Conservation (phyloP, 1,140 invertebrate species). For the Psix sp. region DNA sequence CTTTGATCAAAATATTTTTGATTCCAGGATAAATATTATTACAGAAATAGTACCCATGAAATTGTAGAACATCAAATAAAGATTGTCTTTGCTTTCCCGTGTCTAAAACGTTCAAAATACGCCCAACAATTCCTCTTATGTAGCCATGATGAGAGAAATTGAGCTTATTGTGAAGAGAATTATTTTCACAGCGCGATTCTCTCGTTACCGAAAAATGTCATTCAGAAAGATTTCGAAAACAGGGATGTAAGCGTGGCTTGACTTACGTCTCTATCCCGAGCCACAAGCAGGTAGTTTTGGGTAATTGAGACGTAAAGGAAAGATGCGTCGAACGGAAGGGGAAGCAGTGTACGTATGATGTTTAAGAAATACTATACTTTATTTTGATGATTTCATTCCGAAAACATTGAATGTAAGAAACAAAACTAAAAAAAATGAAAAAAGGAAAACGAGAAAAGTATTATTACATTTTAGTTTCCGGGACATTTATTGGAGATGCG, state of each 20-base stretch:
- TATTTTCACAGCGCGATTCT: constrained; percentile 49
- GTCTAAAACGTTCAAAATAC: background rate
- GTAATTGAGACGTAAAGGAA: constrained; percentile 66
- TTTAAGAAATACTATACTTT: constrained; percentile 45
- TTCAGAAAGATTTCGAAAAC: constrained; percentile 40
- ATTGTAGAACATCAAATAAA: background rate
- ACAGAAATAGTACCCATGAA: background rate
- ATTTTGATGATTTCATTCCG: constrained; percentile 14
- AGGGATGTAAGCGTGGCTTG: constrained; percentile 47
- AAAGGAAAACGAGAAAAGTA: background rate
- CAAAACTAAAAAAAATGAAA: too few species aligned
- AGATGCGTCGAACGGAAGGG: constrained; percentile 29
- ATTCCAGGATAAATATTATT: background rate
- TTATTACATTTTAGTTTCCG: constrained; percentile 50
- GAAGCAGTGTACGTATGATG: constrained; percentile 1
- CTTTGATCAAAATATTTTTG: too few species aligned
- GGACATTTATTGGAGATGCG: constrained; percentile 47
- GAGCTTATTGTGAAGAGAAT: constrained; percentile 28
- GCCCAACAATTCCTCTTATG: constrained; percentile 14
- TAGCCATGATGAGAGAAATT: constrained; percentile 40
- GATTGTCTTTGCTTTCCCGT: constrained; percentile 3
- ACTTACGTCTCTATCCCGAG: constrained; percentile 52
- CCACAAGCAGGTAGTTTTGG: constrained; percentile 56
- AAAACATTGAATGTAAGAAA: too few species aligned
- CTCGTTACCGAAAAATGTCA: constrained; percentile 22